These are phyloP conservation scores for Piaya cayana DNA, from an alignment of 2,113 vertebrate genomes.

Conservation along the genomic window DNA sequence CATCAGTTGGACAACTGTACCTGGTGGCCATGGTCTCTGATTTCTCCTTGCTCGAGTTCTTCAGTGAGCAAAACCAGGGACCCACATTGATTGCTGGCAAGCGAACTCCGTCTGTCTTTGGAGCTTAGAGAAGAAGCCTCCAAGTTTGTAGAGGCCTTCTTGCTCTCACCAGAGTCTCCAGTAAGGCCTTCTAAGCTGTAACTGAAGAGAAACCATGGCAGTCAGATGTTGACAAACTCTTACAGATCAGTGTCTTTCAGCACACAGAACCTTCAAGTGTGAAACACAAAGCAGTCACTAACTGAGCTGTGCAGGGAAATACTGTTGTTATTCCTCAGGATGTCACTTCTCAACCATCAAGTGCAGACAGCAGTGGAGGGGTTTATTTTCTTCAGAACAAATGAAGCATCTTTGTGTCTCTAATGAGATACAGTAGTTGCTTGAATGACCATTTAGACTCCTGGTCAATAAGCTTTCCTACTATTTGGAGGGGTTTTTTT, in stretches of 20 bases:
- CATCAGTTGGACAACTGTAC: slow-evolving; percentile 60
- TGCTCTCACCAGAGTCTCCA: slow-evolving; percentile 74
- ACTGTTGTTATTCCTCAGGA: background rate
- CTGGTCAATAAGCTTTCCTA: background rate
- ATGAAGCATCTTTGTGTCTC: background rate
- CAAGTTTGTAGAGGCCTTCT: slow-evolving; percentile 70
- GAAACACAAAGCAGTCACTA: background rate
- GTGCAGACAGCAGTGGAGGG: background rate
- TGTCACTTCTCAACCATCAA: background rate
- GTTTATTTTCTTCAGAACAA: background rate
- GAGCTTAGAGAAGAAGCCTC: slow-evolving; percentile 61
- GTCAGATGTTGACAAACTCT: background rate
- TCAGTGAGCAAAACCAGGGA: slow-evolving; percentile 89
- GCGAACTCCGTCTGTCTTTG: slow-evolving; percentile 64
- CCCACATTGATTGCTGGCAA: slow-evolving; percentile 77
- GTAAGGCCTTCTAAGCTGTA: slow-evolving; percentile 94
- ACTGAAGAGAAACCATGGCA: slow-evolving; percentile 72
- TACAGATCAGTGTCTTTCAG: background rate
- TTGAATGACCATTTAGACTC: background rate
- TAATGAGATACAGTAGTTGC: background rate
- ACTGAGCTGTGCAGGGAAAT: background rate
- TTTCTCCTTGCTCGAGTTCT: slow-evolving; percentile 80
- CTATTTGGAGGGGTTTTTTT: background rate
- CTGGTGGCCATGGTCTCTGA: slow-evolving; percentile 73
- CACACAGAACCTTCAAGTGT: background rate